Percentiles rank a stretch among this genome's conserved stretches.
Evolutionary conservation across 2,113 vertebrate species (phyloP).

Genomic region (Boleophthalmus pectinirostris): DNA sequence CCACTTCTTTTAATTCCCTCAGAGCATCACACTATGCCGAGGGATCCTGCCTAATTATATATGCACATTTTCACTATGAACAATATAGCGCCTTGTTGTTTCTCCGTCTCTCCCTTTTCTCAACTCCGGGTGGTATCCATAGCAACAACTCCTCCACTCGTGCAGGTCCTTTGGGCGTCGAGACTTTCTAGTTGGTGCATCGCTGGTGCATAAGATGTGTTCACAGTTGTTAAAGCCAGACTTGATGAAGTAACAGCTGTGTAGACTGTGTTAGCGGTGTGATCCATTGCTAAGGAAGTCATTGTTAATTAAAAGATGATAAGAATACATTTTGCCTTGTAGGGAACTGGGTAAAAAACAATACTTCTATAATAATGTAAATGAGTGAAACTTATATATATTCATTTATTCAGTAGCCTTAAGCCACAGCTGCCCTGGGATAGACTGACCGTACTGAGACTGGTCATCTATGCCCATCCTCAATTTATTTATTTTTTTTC

Average conservation of each 20-base stretch:
- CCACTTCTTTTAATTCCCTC: neutral
- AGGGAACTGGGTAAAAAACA: neutral
- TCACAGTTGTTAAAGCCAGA: conserved; percentile 14
- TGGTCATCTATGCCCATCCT: neutral
- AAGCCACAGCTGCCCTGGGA: neutral
- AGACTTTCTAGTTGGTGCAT: conserved; percentile 38
- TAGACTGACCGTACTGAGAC: neutral
- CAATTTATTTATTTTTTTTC: too few relatives aligned
- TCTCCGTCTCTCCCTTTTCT: conserved; percentile 8
- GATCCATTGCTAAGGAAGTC: neutral
- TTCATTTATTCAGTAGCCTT: neutral
- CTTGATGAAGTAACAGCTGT: conserved; percentile 26
- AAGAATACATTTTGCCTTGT: neutral
- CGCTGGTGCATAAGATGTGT: conserved; percentile 21
- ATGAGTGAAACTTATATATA: neutral
- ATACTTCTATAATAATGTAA: neutral
- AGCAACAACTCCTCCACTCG: conserved; percentile 50
- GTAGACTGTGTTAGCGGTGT: neutral
- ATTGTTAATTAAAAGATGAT: neutral
- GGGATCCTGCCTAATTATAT: conserved; percentile 7
- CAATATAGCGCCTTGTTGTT: conserved; percentile 14
- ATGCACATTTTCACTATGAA: conserved; percentile 23
- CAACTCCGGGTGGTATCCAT: conserved; percentile 54
- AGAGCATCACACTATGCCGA: neutral
- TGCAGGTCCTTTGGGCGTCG: conserved; percentile 31